Evolutionary conservation across 2,888 invertebrate genomes (phyloP).

Genomic region (Alloscopus bannaensis): DNA sequence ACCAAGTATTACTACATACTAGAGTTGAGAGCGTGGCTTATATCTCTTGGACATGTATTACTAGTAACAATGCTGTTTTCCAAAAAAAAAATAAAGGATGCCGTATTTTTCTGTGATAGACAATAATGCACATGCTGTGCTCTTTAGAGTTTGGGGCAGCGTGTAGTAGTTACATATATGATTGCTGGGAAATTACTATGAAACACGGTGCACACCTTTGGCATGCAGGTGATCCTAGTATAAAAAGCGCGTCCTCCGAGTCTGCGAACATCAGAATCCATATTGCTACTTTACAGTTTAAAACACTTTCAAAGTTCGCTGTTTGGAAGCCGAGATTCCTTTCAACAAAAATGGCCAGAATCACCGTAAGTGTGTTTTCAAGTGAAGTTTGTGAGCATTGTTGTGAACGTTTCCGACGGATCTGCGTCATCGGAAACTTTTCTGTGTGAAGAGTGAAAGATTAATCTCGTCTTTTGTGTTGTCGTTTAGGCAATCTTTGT

Average conservation of each 20-base stretch:
- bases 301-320: constrained; percentile 6
- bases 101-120: constrained; percentile 21
- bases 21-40: neutral
- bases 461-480: constrained; percentile 1
- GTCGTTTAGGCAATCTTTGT: constrained; percentile 66
- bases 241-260: constrained; percentile 42
- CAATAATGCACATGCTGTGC: neutral
- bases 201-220: constrained; percentile 18
- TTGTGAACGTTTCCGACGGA: neutral
- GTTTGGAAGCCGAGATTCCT: neutral
- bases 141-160: too few species aligned
- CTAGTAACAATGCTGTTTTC: constrained; percentile 19
- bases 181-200: constrained; percentile 51
- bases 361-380: constrained; percentile 66
- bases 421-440: neutral
- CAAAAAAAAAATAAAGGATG: constrained; percentile 38
- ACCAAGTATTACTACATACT: too few species aligned
- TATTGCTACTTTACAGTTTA: constrained; percentile 43
- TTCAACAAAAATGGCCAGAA: constrained; percentile 70
- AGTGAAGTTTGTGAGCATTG: neutral
- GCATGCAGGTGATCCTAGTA: constrained; percentile 21
- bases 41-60: neutral
- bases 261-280: constrained; percentile 39
- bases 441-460: neutral
- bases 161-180: too few species aligned